Base-by-base conservation (phyloP, 2,888 invertebrate species). In the Cerastis rubricosa region DNA sequence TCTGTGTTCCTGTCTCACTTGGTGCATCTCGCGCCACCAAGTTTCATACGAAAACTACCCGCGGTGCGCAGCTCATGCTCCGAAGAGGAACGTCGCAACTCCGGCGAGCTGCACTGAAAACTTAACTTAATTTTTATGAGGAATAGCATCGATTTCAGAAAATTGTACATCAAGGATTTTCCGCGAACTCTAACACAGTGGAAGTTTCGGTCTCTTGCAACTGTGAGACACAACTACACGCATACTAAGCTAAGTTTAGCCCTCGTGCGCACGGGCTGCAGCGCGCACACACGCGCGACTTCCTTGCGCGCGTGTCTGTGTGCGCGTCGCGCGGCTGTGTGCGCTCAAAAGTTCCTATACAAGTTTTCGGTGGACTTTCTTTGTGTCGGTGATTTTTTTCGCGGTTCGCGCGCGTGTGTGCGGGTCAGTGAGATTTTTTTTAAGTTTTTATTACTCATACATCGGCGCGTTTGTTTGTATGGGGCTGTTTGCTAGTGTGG, bases 381-480 rank as follows among this genome's bases (percentile, higher is more conserved):
- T 96, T 96, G 96, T 96, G 96, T 96, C 96, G 90, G 96, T 96
- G 96, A 96, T 96, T 96, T 96, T 96, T 96, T 96, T 95, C 95
- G 95, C 94, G 92, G 91, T 86, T 83, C 80, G 78, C 81, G 88
- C 85, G 74, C 91, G 94, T 95, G 96, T 96, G 96, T 93, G 96
- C 92, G 90, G 95, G 96, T 95, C 96, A 95, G 95, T 94, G 91
- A 93, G 94, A 94, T 95, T 96, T 96, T 95, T 96, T 96, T 94
- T 95, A 93, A 95, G 95, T 95, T 96, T 95, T 94, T 95, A 92
- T 92, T 88, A 93, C 94, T 93, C 95, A 81, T 74, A 84, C 82
- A 57, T 43, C 35, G 85, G 54, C 74, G 84, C 64, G 78, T 84
- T 81, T 93, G 93, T 93, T 91, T 92, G 94, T 93, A 93, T 89